Conservation (phyloP, 2,113 vertebrate species). For the Oryzias melastigma region DNA sequence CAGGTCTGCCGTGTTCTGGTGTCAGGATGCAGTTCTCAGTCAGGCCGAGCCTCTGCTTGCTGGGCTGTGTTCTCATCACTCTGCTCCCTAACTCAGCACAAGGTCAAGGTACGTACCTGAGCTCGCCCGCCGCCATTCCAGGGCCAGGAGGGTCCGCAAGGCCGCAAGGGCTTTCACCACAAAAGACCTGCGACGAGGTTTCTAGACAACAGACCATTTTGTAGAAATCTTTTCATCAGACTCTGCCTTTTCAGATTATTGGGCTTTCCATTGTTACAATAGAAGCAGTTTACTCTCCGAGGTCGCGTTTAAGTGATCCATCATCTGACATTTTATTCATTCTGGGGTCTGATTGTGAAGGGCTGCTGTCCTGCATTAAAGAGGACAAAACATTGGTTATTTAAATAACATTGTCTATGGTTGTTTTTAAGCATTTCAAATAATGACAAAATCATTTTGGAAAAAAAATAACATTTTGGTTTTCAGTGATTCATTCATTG, state of each 20-base stretch:
- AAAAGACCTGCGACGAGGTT: neutral
- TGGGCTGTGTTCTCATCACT: conserved; percentile 51
- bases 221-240: too few relatives aligned
- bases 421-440: too few relatives aligned
- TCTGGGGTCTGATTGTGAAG: neutral
- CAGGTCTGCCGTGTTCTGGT: conserved; percentile 36
- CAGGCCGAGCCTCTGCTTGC: conserved; percentile 40
- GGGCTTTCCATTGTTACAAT: rapidly evolving
- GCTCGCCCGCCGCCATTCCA: neutral
- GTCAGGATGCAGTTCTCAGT: conserved; percentile 59
- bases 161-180: neutral
- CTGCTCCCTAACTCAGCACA: conserved; percentile 38
- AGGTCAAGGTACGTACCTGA: conserved; percentile 66
- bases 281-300: neutral
- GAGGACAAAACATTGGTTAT: too few relatives aligned
- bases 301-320: neutral
- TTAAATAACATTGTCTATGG: too few relatives aligned
- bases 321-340: neutral
- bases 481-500: neutral
- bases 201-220: neutral
- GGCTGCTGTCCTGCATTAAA: neutral
- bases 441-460: neutral
- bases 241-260: too few relatives aligned
- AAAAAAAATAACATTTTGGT: neutral
- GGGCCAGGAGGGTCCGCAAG: conserved; percentile 6